These are phyloP conservation scores for Orbicella faveolata DNA, from an alignment of 64 coral and sea anemone species.

Conservation along the genomic window DNA sequence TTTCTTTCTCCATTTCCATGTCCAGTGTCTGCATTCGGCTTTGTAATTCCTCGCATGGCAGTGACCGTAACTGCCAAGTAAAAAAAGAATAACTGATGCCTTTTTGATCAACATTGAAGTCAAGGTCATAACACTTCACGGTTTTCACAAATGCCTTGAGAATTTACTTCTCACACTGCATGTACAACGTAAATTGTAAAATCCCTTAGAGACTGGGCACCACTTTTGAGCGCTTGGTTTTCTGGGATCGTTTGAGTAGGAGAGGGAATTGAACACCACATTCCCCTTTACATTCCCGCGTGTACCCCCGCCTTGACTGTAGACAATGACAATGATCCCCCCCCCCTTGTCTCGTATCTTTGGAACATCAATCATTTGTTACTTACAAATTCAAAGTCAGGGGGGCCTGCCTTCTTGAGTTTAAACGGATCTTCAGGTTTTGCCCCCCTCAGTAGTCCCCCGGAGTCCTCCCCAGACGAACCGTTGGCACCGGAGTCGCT, in stretches of 20 bases:
- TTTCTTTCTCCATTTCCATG: conserved; percentile 96
- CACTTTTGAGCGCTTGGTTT: too few species aligned
- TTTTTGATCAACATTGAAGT: too few species aligned
- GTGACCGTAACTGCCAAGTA: not conserved
- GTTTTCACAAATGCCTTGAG: not conserved
- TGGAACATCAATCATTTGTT: too few species aligned
- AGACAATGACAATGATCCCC: too few species aligned
- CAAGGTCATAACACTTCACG: not conserved
- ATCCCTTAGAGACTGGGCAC: too few species aligned
- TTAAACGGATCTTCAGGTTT: conserved; percentile 80
- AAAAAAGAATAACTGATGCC: not conserved
- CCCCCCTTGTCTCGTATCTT: too few species aligned
- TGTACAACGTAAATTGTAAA: too few species aligned
- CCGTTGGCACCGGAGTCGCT: conserved; percentile 58
- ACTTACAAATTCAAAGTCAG: conserved; percentile 99
- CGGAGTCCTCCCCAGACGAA: conserved; percentile 55
- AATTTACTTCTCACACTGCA: not conserved
- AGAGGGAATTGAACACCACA: too few species aligned
- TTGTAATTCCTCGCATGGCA: conserved; percentile 68
- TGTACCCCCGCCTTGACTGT: too few species aligned
- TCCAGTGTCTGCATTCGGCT: conserved; percentile 83
- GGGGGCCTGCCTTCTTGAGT: conserved; percentile 82
- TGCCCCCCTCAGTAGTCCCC: conserved; percentile 32
- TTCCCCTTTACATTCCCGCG: too few species aligned
- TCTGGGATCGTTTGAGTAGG: too few species aligned